Conservation (phyloP, 92 coral and sea anemone genomes). For the Porites divaricata region DNA sequence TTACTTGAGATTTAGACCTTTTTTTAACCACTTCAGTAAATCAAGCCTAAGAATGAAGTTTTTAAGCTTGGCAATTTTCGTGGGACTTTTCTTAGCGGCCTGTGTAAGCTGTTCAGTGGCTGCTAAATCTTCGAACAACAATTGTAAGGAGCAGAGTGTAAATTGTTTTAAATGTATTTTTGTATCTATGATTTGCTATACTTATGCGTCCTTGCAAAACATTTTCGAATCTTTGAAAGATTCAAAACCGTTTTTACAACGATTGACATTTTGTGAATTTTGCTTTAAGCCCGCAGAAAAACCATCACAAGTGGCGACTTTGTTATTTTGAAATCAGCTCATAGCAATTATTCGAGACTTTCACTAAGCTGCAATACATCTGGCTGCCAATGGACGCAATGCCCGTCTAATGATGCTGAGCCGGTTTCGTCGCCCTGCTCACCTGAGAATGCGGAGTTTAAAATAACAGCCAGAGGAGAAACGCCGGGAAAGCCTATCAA, state of each 20-base stretch:
- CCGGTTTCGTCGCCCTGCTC: conserved; percentile 64
- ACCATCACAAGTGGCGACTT: too few relatives aligned
- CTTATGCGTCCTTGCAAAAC: too few relatives aligned
- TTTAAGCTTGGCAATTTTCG: neutral
- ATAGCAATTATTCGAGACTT: too few relatives aligned
- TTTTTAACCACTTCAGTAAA: neutral
- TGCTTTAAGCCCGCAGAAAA: too few relatives aligned
- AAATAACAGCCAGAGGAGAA: conserved; percentile 68
- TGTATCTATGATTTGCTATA: too few relatives aligned
- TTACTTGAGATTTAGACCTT: neutral
- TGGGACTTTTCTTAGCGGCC: neutral
- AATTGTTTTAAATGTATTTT: too few relatives aligned
- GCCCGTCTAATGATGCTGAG: conserved; percentile 36
- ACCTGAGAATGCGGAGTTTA: conserved; percentile 2
- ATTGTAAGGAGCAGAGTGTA: neutral
- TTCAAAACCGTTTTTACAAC: too few relatives aligned
- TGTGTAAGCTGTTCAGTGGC: neutral
- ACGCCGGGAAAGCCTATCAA: conserved; percentile 52
- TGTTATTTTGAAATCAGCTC: too few relatives aligned
- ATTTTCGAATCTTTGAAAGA: too few relatives aligned
- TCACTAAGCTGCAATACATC: conserved; percentile 36
- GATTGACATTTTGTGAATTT: too few relatives aligned
- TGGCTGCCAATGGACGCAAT: conserved; percentile 37
- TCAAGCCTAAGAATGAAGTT: conserved; percentile 1
- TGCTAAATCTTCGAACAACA: neutral